Conservation (phyloP, 2,113 vertebrate species). For the Pangasianodon hypophthalmus region DNA sequence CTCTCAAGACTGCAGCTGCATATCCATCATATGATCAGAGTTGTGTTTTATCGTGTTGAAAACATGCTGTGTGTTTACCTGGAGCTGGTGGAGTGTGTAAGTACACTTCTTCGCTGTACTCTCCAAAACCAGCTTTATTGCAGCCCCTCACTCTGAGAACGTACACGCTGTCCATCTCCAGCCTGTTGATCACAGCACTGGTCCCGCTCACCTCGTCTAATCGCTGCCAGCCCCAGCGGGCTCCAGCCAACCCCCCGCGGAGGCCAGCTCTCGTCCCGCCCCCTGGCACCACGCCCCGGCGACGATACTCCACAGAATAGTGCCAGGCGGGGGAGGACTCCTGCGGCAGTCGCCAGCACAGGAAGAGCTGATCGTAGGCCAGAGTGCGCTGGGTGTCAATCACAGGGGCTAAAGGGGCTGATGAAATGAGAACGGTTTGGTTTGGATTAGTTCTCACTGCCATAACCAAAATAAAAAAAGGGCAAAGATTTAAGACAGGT, state of each 20-base stretch:
- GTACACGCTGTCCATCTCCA: constrained; percentile 90
- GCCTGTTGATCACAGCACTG: constrained; percentile 85
- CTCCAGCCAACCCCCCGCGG: constrained; percentile 81
- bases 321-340: constrained; percentile 90
- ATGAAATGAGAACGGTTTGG: constrained; percentile 6
- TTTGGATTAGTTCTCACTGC: not conserved
- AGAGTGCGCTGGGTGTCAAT: constrained; percentile 94
- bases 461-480: not conserved
- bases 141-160: constrained; percentile 88
- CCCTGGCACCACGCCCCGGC: constrained; percentile 77
- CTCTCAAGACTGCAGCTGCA: not conserved
- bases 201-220: constrained; percentile 85
- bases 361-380: constrained; percentile 94
- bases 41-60: not conserved
- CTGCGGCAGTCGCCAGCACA: constrained; percentile 90
- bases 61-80: constrained; percentile 73
- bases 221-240: constrained; percentile 88
- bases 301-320: constrained; percentile 92
- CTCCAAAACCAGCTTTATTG: constrained; percentile 91
- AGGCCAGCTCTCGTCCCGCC: constrained; percentile 73
- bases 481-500: not conserved
- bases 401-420: constrained; percentile 90
- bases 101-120: constrained; percentile 97
- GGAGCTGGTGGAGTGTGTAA: constrained; percentile 91
- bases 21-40: not conserved